These are phyloP conservation scores for Cettia cetti DNA, from an alignment of 2,113 vertebrate genomes.

Conservation along the genomic window DNA sequence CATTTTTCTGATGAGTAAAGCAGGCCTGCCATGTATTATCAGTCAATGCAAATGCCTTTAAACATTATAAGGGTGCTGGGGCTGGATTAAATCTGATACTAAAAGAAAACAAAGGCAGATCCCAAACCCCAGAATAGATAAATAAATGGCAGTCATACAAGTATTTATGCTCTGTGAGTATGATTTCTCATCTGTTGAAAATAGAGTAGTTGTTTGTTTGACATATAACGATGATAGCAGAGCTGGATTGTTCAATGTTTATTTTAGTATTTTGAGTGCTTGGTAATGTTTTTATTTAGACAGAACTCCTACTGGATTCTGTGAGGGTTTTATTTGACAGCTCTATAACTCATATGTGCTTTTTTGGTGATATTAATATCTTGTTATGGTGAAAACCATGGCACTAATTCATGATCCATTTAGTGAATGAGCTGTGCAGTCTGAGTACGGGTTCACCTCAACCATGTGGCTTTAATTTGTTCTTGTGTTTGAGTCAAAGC, in stretches of 20 bases:
- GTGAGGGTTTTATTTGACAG: background rate
- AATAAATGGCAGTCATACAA: slow-evolving; percentile 35
- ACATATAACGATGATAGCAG: background rate
- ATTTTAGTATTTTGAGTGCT: slow-evolving; percentile 25
- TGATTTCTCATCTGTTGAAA: slow-evolving; percentile 39
- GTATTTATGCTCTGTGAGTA: slow-evolving; percentile 7
- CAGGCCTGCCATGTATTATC: slow-evolving; percentile 10
- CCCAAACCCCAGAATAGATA: background rate
- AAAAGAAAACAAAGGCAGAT: slow-evolving; percentile 37
- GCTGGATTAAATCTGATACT: slow-evolving; percentile 28
- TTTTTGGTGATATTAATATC: background rate
- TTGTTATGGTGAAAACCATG: background rate
- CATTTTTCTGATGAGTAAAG: slow-evolving; percentile 31
- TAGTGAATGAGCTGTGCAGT: background rate
- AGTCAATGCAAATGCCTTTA: slow-evolving; percentile 20
- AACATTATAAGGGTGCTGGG: background rate
- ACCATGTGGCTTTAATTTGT: background rate
- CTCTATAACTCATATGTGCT: background rate
- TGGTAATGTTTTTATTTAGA: slow-evolving; percentile 3
- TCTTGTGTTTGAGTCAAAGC: background rate
- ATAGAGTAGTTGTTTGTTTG: slow-evolving; percentile 26
- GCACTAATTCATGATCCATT: background rate
- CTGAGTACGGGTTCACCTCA: background rate
- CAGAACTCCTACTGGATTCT: background rate
- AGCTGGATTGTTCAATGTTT: background rate